Evolutionary conservation across 2,113 vertebrate genomes (phyloP), one percentile per base, ranked within the genome.

Genomic region (Clarias batrachus): DNA sequence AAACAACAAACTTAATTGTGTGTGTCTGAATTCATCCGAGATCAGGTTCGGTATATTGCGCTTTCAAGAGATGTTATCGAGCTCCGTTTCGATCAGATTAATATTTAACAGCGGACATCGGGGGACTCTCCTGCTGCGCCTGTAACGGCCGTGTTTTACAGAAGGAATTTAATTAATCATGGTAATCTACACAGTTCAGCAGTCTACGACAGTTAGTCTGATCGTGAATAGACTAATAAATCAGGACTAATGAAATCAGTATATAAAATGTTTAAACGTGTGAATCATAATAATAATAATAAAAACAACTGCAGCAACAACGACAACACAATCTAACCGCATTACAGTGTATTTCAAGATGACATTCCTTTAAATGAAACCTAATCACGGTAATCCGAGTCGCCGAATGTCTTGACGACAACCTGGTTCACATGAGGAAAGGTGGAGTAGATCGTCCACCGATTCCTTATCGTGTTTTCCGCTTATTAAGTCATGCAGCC

Each of bases 401-500:
- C 95, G 95, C 96, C 95, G 96, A 96, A 95, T 96, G 95, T 96
- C 95, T 96, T 96, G 96, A 85, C 96, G 95, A 95, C 96, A 97
- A 97, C 96, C 96, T 97, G 96, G 96, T 96, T 95, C 95, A 96
- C 96, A 97, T 97, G 95, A 95, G 96, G 96, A 95, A 97, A 97
- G 97, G 96, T 97, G 97, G 96, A 96, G 96, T 95, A 95, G 95
- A 95, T 97, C 96, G 96, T 96, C 96, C 95, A 96, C 97, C 95
- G 95, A 96, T 96, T 96, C 95, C 95, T 98, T 97, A 97, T 98
- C 96, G 41, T 17, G 48, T 96, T 96, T 97, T 89, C 88, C 88
- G 83, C 97, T 96, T 96, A 97, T 97, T 97, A 97, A 97, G 96
- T 96, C 95, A 96, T 95, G 96, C 96, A 97, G 96, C 94, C 96